Base-by-base conservation (phyloP, 2,113 vertebrate species). In the Myotis yumanensis region DNA sequence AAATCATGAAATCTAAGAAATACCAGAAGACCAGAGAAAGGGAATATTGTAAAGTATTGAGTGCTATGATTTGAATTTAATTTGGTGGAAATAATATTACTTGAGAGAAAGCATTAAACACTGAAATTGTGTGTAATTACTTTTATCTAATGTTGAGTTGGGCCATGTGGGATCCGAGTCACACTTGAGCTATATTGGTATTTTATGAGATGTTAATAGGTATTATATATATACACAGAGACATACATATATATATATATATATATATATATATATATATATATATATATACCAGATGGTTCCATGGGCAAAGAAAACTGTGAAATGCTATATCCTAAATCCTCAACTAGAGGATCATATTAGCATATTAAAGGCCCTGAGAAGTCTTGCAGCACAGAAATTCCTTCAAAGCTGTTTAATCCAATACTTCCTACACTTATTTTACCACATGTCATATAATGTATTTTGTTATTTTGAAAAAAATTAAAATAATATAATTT, bases 51-150 rank as follows among this genome's bases (percentile, higher is more conserved):
- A 30, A 48, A 69, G 66, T 46, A 81, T 0, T 23, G 46, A 89
- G n/a, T 59, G 12, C 22, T 59, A 40, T 0, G 11, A 54, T 15
- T 54, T 69, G 32, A 48, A 37, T 86, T 86, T 82, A 28, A 51
- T 69, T 64, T 91, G 75, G 71, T n/a, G 54, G 16, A 86, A 62
- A 91, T 71, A 62, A 32, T 57, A 32, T 20, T 43, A 79, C 69
- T 89, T 89, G 84, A 94, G 40, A 92, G 25, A n/a, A 51, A 71
- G 20, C 23, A 83, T 51, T 80, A 28, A 94, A 86, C 51, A 48
- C 16, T 40, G 54, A 76, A 64, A 86, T 64, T 40, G 22, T 23
- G 54, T 69, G 23, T 28, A 84, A 80, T 89, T 40, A 82, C 11
- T 93, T 88, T 87, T 48, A 40, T 90, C 69, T 93, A 75, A 16